These are phyloP conservation scores for Drosophila trichaetosa DNA, from an alignment of 2,888 invertebrate species.

Conservation along the genomic window DNA sequence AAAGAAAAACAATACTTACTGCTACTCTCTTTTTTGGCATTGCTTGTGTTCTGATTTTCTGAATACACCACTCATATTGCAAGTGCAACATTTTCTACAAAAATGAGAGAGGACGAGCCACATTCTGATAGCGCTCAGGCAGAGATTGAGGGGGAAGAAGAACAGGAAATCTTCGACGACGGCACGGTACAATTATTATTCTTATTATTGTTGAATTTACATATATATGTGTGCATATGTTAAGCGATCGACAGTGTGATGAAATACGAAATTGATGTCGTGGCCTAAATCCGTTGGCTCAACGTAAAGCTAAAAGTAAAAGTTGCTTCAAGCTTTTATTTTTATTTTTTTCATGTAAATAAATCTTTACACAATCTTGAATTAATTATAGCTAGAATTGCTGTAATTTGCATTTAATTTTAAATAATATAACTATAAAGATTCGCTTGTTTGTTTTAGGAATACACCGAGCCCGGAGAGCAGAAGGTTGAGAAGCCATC, in stretches of 20 bases:
- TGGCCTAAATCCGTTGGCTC: constrained; percentile 61
- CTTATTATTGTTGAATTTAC: neutral
- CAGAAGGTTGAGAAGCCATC: constrained; percentile 90
- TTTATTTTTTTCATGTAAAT: neutral
- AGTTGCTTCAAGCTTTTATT: neutral
- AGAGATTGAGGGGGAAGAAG: constrained; percentile 50
- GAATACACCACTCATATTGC: constrained; percentile 1
- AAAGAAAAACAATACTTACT: constrained; percentile 26
- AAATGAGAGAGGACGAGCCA: constrained; percentile 57
- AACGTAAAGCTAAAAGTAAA: constrained; percentile 11
- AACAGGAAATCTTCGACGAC: constrained; percentile 73
- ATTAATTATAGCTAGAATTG: neutral
- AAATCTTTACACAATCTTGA: neutral
- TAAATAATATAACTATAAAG: neutral
- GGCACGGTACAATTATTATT: constrained; percentile 57
- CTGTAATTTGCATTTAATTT: neutral
- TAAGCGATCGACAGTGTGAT: constrained; percentile 45
- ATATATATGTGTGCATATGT: constrained; percentile 10
- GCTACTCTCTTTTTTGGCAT: constrained; percentile 8
- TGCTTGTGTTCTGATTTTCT: constrained; percentile 3
- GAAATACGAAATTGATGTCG: constrained; percentile 66
- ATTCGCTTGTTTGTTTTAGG: constrained; percentile 66
- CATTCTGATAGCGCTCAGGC: constrained; percentile 15
- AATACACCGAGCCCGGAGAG: constrained; percentile 85
- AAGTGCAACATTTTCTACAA: constrained; percentile 3